Evolutionary conservation across 30 jellyfish, hydroid and myxozoan species (phyloP).

Genomic region (Cassiopea andromeda): DNA sequence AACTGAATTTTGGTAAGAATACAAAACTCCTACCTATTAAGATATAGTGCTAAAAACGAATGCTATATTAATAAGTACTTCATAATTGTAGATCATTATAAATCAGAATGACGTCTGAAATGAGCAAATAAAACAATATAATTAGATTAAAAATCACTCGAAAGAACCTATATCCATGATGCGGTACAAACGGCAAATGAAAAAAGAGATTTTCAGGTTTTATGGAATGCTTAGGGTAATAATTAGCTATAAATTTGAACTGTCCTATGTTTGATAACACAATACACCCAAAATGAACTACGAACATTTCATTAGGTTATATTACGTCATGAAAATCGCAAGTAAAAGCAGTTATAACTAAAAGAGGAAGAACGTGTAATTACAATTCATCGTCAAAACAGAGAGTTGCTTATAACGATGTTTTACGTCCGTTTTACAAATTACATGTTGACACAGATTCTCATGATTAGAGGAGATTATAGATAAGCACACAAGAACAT

Average conservation of each 20-base stretch:
- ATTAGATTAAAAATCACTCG: constrained; percentile 11
- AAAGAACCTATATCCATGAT: neutral
- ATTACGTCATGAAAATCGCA: neutral
- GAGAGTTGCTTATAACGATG: neutral
- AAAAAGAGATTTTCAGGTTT: neutral
- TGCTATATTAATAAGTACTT: neutral
- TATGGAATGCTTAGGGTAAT: neutral
- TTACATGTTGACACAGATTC: constrained; percentile 6
- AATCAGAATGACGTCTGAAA: neutral
- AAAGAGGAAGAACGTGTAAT: constrained; percentile 2
- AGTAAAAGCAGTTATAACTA: neutral
- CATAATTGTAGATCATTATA: neutral
- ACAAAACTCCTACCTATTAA: neutral
- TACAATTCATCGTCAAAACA: neutral
- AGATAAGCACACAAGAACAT: constrained; percentile 57
- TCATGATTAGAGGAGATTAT: constrained; percentile 17
- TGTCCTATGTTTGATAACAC: neutral
- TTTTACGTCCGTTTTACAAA: neutral
- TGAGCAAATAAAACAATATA: neutral
- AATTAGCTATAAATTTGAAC: neutral
- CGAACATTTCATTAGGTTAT: neutral
- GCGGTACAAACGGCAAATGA: neutral
- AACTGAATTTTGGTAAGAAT: neutral
- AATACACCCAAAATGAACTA: neutral
- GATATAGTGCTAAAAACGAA: neutral